Evolutionary conservation across 2,113 vertebrate genomes (phyloP).

Genomic region (Proterorhinus semilunaris): DNA sequence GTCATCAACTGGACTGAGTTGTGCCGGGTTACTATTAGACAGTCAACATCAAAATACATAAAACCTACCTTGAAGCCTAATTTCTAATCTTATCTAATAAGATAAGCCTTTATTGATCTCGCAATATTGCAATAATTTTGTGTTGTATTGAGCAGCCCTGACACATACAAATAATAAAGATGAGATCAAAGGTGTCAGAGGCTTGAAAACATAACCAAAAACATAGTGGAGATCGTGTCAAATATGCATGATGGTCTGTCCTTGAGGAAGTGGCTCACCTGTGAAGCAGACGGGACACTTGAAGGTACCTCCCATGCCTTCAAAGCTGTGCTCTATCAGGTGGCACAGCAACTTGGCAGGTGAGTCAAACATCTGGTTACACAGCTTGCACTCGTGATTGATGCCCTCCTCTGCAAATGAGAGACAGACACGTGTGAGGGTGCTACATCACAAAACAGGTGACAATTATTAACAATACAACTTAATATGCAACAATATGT

Average conservation of each 20-base stretch:
- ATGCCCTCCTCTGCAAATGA: conserved; percentile 98
- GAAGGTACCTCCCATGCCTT: conserved; percentile 99
- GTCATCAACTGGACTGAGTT: too few species aligned
- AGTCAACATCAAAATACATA: too few species aligned
- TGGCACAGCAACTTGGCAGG: conserved; percentile 99
- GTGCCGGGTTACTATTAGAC: too few species aligned
- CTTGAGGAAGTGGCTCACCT: conserved; percentile 83
- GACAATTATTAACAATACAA: conserved; percentile 24
- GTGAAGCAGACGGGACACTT: conserved; percentile 99
- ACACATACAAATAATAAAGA: neutral
- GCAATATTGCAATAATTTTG: too few species aligned
- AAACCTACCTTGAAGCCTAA: too few species aligned
- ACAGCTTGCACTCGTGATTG: conserved; percentile 99
- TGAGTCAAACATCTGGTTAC: conserved; percentile 99
- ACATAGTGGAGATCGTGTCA: neutral
- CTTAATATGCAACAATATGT: neutral
- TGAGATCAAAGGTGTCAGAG: neutral
- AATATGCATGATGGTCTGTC: conserved; percentile 20
- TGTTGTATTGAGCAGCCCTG: too few species aligned
- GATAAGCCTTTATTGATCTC: too few species aligned
- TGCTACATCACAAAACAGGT: conserved; percentile 34
- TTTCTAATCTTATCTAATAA: too few species aligned
- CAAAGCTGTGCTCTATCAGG: conserved; percentile 99
- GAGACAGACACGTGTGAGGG: conserved; percentile 78
- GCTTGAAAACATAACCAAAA: neutral